Base-by-base conservation (phyloP, 53 echinoderm and acorn worm genomes). In the Arbacia lixula region DNA sequence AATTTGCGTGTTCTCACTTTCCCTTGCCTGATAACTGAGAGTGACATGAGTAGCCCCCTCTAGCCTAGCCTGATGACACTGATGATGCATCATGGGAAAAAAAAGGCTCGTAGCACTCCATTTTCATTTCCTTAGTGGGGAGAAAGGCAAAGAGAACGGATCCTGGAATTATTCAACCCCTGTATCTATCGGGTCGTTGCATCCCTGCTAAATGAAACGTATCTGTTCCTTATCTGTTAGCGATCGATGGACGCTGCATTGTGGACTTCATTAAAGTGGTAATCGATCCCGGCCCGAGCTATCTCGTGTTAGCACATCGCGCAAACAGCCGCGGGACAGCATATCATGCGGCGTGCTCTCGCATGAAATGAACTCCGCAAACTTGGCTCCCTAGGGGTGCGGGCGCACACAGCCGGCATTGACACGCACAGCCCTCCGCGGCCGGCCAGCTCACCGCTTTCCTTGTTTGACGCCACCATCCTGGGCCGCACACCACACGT, bases 211-310 rank as follows among this genome's bases (percentile, higher is more conserved):
- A 69, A 69, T 39, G 69, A 69, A 69, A 69, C 69, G 43, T 69
- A 69, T 69, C 69, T 69, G 69, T 69, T 67, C 69, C 69, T 69
- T 69, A 42, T 69, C 69, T 69, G 69, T 69, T 67, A 69, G 69
- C 69, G 69, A 69, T 69, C 69, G 69, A 69, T 69, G 69, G 43
- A 43, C 24, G 16, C 43, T 40, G 69, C 69, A 69, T 42, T 69
- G 69, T 69, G 69, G 69, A 69, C 69, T 69, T 69, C 69, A 69
- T 69, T 69, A 69, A 69, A 69, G 69, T 69, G 69, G 69, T 69
- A 69, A 69, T 69, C 69, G 69, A 69, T 69, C 69, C 69, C 29
- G 40, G 69, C 36, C 40, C 43, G 40, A 40, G 33, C 69, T 69
- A 27, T 69, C 69, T 69, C 69, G 40, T 69, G 69, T 69, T 69